A percentile compares a stretch with the other conserved stretches of the same genome.
These are phyloP conservation scores for Garrulus glandarius DNA, from an alignment of 2,797 vertebrate species.

Conservation along the genomic window DNA sequence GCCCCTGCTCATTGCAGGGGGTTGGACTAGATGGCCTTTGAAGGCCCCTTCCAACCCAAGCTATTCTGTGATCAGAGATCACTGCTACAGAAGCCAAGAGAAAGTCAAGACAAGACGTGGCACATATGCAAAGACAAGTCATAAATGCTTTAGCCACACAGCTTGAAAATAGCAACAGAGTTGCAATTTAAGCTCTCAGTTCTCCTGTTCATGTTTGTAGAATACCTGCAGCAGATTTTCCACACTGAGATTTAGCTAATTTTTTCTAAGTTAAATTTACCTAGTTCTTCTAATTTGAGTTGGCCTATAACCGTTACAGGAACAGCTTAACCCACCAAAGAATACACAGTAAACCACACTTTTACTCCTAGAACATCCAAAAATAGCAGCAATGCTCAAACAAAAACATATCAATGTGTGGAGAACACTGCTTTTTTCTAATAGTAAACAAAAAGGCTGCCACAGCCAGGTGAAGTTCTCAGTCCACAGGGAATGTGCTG, in stretches of 20 bases:
- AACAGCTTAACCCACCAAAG: not conserved
- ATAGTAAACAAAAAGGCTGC: not conserved
- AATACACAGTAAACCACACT: not conserved
- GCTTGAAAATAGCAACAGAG: not conserved
- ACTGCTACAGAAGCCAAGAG: not conserved
- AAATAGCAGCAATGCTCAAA: not conserved
- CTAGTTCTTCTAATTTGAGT: not conserved
- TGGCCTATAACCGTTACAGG: not conserved
- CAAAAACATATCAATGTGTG: rapidly evolving
- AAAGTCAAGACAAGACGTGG: not conserved
- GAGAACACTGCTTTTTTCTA: not conserved
- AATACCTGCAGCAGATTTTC: not conserved
- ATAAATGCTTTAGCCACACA: not conserved
- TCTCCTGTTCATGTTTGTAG: not conserved
- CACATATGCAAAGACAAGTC: not conserved
- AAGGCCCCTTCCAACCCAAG: not conserved
- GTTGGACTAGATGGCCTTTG: not conserved
- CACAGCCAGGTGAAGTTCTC: not conserved
- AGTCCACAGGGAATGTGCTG: rapidly evolving
- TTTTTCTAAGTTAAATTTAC: not conserved
- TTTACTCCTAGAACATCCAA: not conserved
- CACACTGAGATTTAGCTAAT: not conserved
- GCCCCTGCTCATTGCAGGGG: not conserved
- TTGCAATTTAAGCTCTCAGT: not conserved
- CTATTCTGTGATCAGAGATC: rapidly evolving